Base-by-base conservation (phyloP, 30 jellyfish, hydroid and myxozoan genomes). In the Catostylus mosaicus region DNA sequence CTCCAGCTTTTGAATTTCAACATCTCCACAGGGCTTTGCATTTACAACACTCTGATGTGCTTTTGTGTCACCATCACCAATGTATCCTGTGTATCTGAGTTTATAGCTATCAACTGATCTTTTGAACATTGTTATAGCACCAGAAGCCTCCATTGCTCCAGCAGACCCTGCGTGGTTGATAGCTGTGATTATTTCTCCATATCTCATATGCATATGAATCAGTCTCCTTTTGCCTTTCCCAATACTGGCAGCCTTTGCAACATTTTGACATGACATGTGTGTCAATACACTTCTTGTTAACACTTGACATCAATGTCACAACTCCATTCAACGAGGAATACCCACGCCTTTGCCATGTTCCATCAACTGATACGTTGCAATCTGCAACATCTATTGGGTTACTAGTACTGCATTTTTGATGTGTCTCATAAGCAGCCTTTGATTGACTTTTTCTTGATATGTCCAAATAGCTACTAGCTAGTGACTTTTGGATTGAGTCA, bases 21-120 rank as follows among this genome's bases (percentile, higher is more conserved):
- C 24, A 0, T 50, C 24, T 4, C 63, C 63, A 18, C 20, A 50
- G 20, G 63, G 63, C 14, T 8, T 16, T 50, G 63, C 19, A 3
- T 18, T 0, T 3, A 50, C 63, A 50, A 50, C 63, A 5, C 24
- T 50, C 11, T 8, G 5, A 19, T 14, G 26, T 16, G 74, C 18
- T 43, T 67, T 67, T 20, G 62, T 81, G 38, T 81, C 91, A 16
- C 91, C 91, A 81, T 67, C 91, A 3, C 88, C 91, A 19, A 81
- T 67, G 64, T 63, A 81, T 46, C 50, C 50, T 3, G 88, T 81
- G 34, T 67, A 81, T 0, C 76, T 37, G 26, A 81, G 81, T 14
- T 30, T 63, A 30, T 81, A 90, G 18, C 9, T 14, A 29, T 51
- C 34, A 20, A 46, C 91, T 8, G 89, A 81, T 5, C 79, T 70